phyloP scores from a whole-genome alignment of 2,888 invertebrate genomes.

The Stenolophus ochropezus region DNA sequence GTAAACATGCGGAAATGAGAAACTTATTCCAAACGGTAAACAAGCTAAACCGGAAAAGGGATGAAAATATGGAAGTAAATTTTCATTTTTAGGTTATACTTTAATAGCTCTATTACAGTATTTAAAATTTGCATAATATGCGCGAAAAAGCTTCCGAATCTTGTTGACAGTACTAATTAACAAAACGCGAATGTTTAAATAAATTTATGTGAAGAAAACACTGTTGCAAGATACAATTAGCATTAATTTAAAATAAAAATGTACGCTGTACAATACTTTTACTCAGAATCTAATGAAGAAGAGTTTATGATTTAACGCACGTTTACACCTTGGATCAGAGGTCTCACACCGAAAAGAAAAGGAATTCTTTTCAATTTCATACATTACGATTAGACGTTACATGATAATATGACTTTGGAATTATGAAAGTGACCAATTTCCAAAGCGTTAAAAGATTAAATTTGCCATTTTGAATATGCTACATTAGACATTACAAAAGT shows the following conservation, averaged over 20 bases:
- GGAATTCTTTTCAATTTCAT: background rate
- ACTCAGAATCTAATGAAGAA: slow-evolving; percentile 6
- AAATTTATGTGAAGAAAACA: slow-evolving; percentile 20
- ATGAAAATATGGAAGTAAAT: slow-evolving; percentile 3
- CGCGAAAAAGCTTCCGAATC: background rate
- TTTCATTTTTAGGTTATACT: background rate
- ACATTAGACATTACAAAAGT: too few relatives aligned
- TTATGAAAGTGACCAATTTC: background rate
- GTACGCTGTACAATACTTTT: background rate
- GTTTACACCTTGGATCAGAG: background rate
- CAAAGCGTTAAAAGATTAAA: background rate
- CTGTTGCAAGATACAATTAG: slow-evolving; percentile 29
- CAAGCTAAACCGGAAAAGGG: background rate
- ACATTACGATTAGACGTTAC: background rate
- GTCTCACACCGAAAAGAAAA: background rate
- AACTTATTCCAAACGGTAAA: slow-evolving; percentile 6
- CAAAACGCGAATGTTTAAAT: background rate
- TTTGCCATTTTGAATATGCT: too few relatives aligned
- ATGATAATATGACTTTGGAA: slow-evolving; percentile 1
- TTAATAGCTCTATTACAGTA: background rate
- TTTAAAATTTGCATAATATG: slow-evolving; percentile 18
- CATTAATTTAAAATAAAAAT: slow-evolving; percentile 21
- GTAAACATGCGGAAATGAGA: background rate
- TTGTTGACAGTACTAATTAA: background rate
- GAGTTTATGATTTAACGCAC: background rate